These are phyloP conservation scores for Enoplosus armatus DNA, from an alignment of 2,797 vertebrate species.

Conservation along the genomic window DNA sequence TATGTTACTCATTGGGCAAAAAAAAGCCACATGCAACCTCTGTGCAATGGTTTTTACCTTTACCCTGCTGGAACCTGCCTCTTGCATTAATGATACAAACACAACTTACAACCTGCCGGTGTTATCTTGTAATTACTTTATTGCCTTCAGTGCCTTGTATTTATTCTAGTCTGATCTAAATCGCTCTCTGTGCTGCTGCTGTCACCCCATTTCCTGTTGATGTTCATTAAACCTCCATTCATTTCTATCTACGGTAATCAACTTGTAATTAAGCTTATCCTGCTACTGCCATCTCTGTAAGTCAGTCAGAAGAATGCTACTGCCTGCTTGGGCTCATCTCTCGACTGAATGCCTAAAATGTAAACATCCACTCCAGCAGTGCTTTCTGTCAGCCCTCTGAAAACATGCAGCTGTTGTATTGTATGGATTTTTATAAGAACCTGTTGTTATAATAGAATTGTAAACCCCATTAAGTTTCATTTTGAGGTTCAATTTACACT, in stretches of 20 bases:
- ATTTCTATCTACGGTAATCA: slow-evolving; percentile 32
- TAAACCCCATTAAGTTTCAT: slow-evolving; percentile 28
- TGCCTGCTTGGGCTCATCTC: background rate
- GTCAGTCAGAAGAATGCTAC: background rate
- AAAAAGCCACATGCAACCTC: background rate
- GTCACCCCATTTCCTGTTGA: slow-evolving; percentile 28
- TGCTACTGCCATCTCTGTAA: background rate
- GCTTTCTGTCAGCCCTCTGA: slow-evolving; percentile 1
- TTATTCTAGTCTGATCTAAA: slow-evolving; percentile 22
- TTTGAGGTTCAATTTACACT: slow-evolving; percentile 24
- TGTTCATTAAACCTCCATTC: slow-evolving; percentile 37
- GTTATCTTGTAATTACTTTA: slow-evolving; percentile 1
- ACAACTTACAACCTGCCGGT: background rate
- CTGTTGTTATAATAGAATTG: background rate
- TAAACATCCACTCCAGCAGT: background rate
- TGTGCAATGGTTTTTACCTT: background rate
- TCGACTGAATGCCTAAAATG: background rate
- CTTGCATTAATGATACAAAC: slow-evolving; percentile 10
- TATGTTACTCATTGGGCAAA: background rate
- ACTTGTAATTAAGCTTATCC: slow-evolving; percentile 16
- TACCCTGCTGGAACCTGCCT: background rate
- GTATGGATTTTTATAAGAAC: background rate
- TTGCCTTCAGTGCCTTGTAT: slow-evolving; percentile 2
- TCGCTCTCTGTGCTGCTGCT: slow-evolving; percentile 6
- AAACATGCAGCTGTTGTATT: slow-evolving; percentile 41